Base-by-base conservation (phyloP, 2,113 vertebrate genomes). In the Chrysemys picta region DNA sequence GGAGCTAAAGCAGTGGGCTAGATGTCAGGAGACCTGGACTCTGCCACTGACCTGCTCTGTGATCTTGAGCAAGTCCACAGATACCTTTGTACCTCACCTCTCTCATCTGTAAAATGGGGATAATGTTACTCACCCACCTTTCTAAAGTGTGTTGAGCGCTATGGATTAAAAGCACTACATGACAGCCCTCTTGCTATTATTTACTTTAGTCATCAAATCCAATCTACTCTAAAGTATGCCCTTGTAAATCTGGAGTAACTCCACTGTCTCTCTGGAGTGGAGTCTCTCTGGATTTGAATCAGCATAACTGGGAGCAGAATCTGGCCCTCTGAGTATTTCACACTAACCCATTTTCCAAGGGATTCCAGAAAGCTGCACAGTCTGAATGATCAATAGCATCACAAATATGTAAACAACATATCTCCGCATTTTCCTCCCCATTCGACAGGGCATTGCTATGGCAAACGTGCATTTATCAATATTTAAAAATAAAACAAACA, bases 391-490 rank as follows among this genome's bases (percentile, higher is more conserved):
- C 57, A 79, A 81, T 79, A 45, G 35, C 91, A 56, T 1, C 0
- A 0, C 1, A 0, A 80, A 80, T 6, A 65, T 0, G 1, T 19
- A 62, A 89, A 88, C 81, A 80, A 27, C 49, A 62, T 84, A 93
- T 91, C 87, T 92, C 88, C 50, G 31, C 1, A 1, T 8, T 0
- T 11, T 89, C 50, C 80, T 54, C 9, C 59, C 79, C 21, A 84
- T 88, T 89, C 8, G 91, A 90, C 53, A 24, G 62, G 84, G 10
- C 78, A 87, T 2, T 52, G 80, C 89, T 78, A 88, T 5, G 38
- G 91, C 82, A 94, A 89, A 92, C 76, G 85, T 75, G 76, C 93
- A 72, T 94, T 95, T 92, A 86, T 94, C 96, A 85, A 91, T 93
- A 85, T 89, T 97, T 95, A 95, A 95, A 96, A 90, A 79, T 86